A percentile compares a stretch with the other conserved stretches of the same genome.
These are phyloP conservation scores for Scartelaos histophorus DNA, from an alignment of 2,113 vertebrate genomes.

Conservation along the genomic window DNA sequence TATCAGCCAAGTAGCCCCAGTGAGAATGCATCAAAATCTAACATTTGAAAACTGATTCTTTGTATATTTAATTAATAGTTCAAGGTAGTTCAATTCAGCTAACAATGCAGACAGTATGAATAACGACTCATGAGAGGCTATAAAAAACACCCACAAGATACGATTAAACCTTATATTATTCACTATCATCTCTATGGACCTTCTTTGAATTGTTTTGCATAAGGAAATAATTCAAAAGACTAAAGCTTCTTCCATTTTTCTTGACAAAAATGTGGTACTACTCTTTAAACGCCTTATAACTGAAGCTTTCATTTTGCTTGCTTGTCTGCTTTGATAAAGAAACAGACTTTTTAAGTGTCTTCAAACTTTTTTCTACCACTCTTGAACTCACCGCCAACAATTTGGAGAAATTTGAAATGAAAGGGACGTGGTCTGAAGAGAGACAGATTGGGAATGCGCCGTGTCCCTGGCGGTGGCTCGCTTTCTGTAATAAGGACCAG, in stretches of 20 bases:
- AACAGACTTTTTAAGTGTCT: slow-evolving; percentile 35
- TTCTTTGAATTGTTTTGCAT: slow-evolving; percentile 48
- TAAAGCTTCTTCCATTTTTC: slow-evolving; percentile 13
- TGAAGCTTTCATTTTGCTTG: slow-evolving; percentile 43
- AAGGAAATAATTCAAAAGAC: slow-evolving; percentile 46
- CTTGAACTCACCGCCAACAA: slow-evolving; percentile 54
- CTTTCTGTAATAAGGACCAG: slow-evolving; percentile 44
- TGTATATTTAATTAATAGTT: slow-evolving; percentile 55
- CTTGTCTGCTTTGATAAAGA: slow-evolving; percentile 50
- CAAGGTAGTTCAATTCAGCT: slow-evolving; percentile 7
- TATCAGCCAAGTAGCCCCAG: background rate
- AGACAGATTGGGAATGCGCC: slow-evolving; percentile 57
- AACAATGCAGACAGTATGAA: slow-evolving; percentile 17
- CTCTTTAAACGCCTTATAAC: slow-evolving; percentile 32
- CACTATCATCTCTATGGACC: slow-evolving; percentile 27
- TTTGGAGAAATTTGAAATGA: slow-evolving; percentile 59
- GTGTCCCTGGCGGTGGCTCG: slow-evolving; percentile 59
- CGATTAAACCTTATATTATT: slow-evolving; percentile 47
- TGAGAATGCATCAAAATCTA: background rate
- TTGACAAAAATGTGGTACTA: slow-evolving; percentile 36
- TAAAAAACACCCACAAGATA: slow-evolving; percentile 10
- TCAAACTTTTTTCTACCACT: slow-evolving; percentile 52
- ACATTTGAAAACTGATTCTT: slow-evolving; percentile 17
- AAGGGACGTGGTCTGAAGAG: slow-evolving; percentile 56
- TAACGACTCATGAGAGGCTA: slow-evolving; percentile 16